phyloP scores from a whole-genome alignment of 2,888 invertebrate species.

The Ferdinandea cuprea region DNA sequence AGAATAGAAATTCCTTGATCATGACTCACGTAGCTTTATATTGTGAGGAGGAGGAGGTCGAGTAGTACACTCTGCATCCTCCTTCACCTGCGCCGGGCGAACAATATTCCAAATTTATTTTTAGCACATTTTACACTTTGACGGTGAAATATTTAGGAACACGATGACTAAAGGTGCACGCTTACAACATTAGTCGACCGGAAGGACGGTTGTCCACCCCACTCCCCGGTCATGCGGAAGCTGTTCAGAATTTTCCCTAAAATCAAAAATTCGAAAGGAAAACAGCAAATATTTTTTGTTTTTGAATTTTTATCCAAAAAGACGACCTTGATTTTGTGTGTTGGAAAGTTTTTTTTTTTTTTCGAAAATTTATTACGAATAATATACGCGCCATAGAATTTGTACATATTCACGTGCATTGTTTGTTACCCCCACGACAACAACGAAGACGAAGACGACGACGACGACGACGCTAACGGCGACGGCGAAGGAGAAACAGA shows the following conservation, averaged over 20 bases:
- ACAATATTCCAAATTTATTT: conserved; percentile 35
- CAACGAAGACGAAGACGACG: background rate
- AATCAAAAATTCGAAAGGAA: background rate
- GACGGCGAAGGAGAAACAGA: conserved; percentile 4
- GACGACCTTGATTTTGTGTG: conserved; percentile 54
- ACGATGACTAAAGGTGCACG: conserved; percentile 45
- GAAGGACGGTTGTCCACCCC: conserved; percentile 17
- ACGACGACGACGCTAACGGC: background rate
- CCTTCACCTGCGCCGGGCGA: background rate
- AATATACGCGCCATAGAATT: conserved; percentile 41
- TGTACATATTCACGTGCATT: conserved; percentile 31
- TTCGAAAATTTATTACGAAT: conserved; percentile 27
- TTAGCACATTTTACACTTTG: conserved; percentile 3
- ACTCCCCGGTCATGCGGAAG: conserved; percentile 43
- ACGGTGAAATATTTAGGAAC: conserved; percentile 20
- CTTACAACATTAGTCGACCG: conserved; percentile 24
- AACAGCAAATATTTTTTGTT: conserved; percentile 29
- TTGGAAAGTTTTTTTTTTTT: too few relatives aligned
- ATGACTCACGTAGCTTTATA: conserved; percentile 41
- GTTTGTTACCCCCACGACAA: background rate
- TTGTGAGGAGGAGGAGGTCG: conserved; percentile 40
- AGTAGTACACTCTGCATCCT: background rate
- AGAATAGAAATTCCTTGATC: conserved; percentile 47
- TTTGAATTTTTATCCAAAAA: conserved; percentile 21
- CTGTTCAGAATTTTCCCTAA: conserved; percentile 23